Evolutionary conservation across 2,888 invertebrate species (phyloP), one percentile per base, ranked within the genome.

Genomic region (Scaptodrosophila latifasciaeformis): DNA sequence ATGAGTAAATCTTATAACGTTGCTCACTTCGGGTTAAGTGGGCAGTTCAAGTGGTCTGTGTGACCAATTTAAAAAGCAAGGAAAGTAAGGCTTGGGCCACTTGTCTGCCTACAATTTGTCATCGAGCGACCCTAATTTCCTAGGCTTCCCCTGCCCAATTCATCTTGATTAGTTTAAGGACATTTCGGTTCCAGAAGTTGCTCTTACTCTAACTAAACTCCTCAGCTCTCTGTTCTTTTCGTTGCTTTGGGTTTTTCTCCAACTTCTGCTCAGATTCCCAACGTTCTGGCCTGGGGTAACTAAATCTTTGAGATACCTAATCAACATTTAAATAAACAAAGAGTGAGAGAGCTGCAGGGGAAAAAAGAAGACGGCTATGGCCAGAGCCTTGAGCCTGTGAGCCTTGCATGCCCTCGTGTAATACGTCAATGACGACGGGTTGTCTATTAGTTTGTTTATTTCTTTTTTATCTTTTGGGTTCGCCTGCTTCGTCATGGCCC

Each of bases 361-460:
- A 13, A 34, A 12, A 34, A 12, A 7, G n/a, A n/a, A n/a, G n/a
- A n/a, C n/a, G n/a, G n/a, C n/a, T n/a, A n/a, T n/a, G n/a, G n/a
- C n/a, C n/a, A n/a, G n/a, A n/a, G n/a, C n/a, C n/a, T n/a, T 40
- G 40, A 5, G 40, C 21, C n/a, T 21, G 40, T 40, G 40, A 7
- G 19, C 40, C 40, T 67, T 82, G 85, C 85, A 84, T 85, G 85
- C 80, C 80, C 76, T 80, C 71, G 65, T 80, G 84, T 80, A 82
- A 85, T 85, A 84, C 85, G 82, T 85, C 84, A 84, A 81, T 81
- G 80, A 71, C 85, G 70, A 79, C 85, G 83, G 85, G 85, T 81
- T 78, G 84, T 82, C 84, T 78, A 79, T 78, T 76, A 72, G 77
- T 77, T 81, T 78, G 67, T 78, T 76, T 82, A 67, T 76, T 66